Evolutionary conservation across 1,140 invertebrate genomes (phyloP), one percentile per base, ranked within the genome.

Genomic region (Kradibia gibbosae): DNA sequence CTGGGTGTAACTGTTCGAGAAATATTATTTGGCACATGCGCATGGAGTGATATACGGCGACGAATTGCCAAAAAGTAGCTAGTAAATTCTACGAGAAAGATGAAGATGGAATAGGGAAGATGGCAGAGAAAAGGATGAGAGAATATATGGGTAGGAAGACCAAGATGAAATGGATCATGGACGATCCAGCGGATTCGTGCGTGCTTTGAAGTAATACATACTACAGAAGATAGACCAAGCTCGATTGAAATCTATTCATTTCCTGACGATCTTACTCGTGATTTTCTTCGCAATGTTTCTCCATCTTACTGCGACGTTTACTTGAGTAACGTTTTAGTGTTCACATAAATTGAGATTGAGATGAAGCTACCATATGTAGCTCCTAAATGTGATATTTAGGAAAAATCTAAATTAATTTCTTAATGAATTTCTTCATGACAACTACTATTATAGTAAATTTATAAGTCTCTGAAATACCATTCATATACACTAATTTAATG

Each of bases 21-120:
- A 80, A 83, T 83, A 81, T 83, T 73, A 74, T 80, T 83, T 83
- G 78, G 82, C 82, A 83, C 42, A 70, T 31, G 65, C 71, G 78
- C 78, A 80, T 75, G 82, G 77, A 83, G 65, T 65, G 28, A 80
- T 83, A 83, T 78, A 78, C 78, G 78, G 65, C 48, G 78, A 81
- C 78, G 67, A 78, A 81, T 83, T 78, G 75, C 74, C 80, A 55
- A 77, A 77, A 45, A 50, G 25, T 42, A 50, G 39, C 36, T 3
- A 53, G 57, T n/a, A 55, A 3, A 28, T 28, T 73, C 57, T 67
- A 25, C 22, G 39, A 62, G 17, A 36, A 22, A 31, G 39, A 60
- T 36, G 8, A 22, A 42, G 7, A 34, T 3, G 31, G 34, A 50
- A 77, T n/a, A 72, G 0, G n/a, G 39, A 65, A 28, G 57, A 28